Base-by-base conservation (phyloP, 2,797 vertebrate species). In the Micropoecilia bifurca region DNA sequence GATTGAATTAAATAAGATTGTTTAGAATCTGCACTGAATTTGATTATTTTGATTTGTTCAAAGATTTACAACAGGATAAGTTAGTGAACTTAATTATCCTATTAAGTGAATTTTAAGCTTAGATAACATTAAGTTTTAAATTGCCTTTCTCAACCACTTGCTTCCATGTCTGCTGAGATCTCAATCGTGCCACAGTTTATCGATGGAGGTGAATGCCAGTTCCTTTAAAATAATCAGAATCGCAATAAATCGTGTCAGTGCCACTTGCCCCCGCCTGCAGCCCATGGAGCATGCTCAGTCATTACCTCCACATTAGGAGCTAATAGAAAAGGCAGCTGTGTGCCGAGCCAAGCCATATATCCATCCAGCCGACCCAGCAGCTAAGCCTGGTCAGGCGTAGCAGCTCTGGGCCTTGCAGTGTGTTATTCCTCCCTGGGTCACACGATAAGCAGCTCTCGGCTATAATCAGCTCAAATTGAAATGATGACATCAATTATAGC, bases 401-500 rank as follows among this genome's bases (percentile, higher is more conserved):
- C 87, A 47, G 80, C 81, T 92, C 87, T 80, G 87, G 83, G 86
- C 88, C 88, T 84, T 82, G 81, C 90, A 82, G 84, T 81, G 83
- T 89, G 91, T 90, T 91, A 90, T 91, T 91, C 83, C 82, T 88
- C 82, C 86, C 81, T 39, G 55, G 92, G 91, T 93, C 92, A 93
- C 92, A 88, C 85, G 87, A 93, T 94, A 94, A 95, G 93, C 89
- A 91, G 91, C 92, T 92, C 93, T 95, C 92, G 92, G 94, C 94
- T 93, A 87, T 95, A 94, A 96, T 96, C 95, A 95, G 91, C 95
- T 95, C 89, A 93, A 95, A 96, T 95, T 95, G 95, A 95, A 94
- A 95, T 93, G 94, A 96, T 95, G 94, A 96, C 95, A 96, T 96
- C 94, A 96, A 96, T 96, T 96, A 96, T 91, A 89, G 91, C 87